Evolutionary conservation across 2,113 vertebrate species (phyloP), one percentile per base, ranked within the genome.

Genomic region (Muntiacus muntjak): DNA sequence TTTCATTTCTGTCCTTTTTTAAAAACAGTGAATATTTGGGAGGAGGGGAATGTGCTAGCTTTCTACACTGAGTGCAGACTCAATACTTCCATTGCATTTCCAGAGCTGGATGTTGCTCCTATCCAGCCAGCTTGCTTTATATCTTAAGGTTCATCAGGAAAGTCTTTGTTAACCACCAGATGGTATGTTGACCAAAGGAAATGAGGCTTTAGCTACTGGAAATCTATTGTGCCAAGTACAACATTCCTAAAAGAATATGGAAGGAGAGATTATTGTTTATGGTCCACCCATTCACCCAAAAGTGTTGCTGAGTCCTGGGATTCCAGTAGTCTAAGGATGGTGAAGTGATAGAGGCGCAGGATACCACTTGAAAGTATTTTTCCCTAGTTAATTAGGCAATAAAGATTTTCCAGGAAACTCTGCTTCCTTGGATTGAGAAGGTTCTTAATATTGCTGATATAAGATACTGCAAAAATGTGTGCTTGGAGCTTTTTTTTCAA

Each of bases 161-260:
- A 98, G 64, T 88, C 40, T 93, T 60, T 96, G 86, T 96, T 97
- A 95, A 54, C 91, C 89, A 74, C 98, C 98, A 99, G 97, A 95
- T 98, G 97, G 76, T 94, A 55, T 96, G 98, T 97, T 98, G 98
- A 98, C 95, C 91, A 93, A 97, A 98, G 99, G 98, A 99, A 99
- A 98, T 90, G 64, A 98, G 98, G 47, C 97, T 97, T 98, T 97
- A 96, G 91, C 98, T 96, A 76, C 98, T 99, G 98, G 98, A 99
- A 99, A 97, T 4, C 14, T 57, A 82, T 0, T 0, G 58, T 98
- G 98, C 98, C 99, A 99, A 99, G 97, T 71, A 81, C 94, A 99
- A 98, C 98, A 98, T 98, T 98, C 98, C 98, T 98, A 96, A 98
- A 95, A 97, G 98, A 98, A 98, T 97, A 97, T 98, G 97, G 97